phyloP scores from a whole-genome alignment of 2,113 vertebrate genomes.

The Sphyrna mokarran region DNA sequence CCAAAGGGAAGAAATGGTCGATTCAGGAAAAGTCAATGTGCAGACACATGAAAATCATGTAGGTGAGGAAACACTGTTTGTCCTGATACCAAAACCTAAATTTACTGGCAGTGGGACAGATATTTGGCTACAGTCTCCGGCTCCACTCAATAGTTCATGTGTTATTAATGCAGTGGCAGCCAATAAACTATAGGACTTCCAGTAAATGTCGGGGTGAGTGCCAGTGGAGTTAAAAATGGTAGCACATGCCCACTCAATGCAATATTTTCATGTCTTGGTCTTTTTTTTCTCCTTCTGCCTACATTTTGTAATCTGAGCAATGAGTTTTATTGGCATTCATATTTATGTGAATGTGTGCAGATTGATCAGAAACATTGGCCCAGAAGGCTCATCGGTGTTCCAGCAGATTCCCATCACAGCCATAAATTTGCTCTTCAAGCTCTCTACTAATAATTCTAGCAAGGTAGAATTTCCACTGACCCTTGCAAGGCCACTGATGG shows the following conservation, averaged over 20 bases:
- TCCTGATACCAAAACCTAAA: neutral
- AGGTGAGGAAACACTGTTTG: neutral
- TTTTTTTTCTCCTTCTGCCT: neutral
- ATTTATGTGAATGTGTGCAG: neutral
- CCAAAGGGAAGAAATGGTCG: neutral
- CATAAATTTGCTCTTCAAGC: neutral
- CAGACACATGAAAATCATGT: neutral
- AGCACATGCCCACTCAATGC: neutral
- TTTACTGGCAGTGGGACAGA: neutral
- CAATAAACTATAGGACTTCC: neutral
- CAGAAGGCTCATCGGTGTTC: neutral
- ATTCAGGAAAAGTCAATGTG: neutral
- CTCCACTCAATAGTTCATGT: neutral
- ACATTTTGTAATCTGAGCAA: neutral
- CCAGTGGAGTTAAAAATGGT: neutral
- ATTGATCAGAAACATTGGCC: neutral
- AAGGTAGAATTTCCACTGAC: neutral
- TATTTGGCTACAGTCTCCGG: neutral
- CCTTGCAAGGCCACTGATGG: neutral
- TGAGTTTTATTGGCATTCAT: neutral
- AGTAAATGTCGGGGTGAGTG: neutral
- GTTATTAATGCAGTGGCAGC: neutral
- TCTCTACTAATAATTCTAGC: neutral
- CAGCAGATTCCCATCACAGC: neutral
- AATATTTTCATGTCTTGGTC: neutral